Evolutionary conservation across 2,113 vertebrate species (phyloP).

Genomic region (Synchiropus splendidus): DNA sequence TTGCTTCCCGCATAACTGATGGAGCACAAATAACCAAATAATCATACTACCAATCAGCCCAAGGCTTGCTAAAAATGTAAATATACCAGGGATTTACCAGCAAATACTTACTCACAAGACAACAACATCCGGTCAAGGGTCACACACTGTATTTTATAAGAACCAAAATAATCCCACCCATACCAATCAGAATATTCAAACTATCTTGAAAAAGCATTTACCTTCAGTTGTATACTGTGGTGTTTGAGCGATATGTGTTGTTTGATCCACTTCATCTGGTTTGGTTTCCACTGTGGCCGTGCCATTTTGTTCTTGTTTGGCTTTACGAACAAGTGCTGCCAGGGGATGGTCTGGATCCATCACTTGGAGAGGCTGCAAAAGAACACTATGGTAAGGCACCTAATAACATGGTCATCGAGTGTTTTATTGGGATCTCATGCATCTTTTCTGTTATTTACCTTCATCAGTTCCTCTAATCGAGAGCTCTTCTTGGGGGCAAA

Average conservation of each 20-base stretch:
- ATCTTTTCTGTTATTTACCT: slow-evolving; percentile 58
- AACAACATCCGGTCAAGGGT: too few species aligned
- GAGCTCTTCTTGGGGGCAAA: slow-evolving; percentile 85
- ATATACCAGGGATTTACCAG: too few species aligned
- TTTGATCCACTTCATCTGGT: slow-evolving; percentile 52
- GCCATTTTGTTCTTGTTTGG: slow-evolving; percentile 77
- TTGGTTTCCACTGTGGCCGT: slow-evolving; percentile 42
- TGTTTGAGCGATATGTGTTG: slow-evolving; percentile 43
- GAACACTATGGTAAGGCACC: slow-evolving; percentile 3
- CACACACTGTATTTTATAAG: too few species aligned
- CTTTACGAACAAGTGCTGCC: slow-evolving; percentile 84
- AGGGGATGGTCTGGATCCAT: slow-evolving; percentile 95
- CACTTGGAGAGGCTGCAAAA: slow-evolving; percentile 81
- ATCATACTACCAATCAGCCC: too few species aligned
- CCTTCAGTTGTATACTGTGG: slow-evolving; percentile 80
- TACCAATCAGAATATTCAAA: too few species aligned
- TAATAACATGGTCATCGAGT: too few species aligned
- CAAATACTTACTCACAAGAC: too few species aligned
- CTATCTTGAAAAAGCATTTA: slow-evolving; percentile 76
- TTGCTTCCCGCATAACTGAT: too few species aligned
- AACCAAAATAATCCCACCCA: too few species aligned
- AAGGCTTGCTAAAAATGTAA: too few species aligned
- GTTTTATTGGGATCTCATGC: not conserved
- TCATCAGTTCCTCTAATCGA: slow-evolving; percentile 89
- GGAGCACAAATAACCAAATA: too few species aligned